phyloP scores from a whole-genome alignment of 1,140 invertebrate species.

The Adelges cooleyi region DNA sequence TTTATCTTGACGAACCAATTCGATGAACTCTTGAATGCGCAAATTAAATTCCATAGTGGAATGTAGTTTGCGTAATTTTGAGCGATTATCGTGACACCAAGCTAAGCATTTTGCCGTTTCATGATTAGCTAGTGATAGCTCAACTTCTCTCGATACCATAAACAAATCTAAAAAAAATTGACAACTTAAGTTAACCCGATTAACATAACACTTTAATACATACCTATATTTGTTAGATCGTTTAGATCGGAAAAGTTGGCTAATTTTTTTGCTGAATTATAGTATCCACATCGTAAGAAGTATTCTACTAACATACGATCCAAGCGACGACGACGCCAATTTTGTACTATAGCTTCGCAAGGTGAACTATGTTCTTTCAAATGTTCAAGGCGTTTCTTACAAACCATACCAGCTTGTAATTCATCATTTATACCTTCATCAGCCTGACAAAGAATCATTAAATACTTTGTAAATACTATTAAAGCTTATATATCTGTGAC shows the following conservation, averaged over 20 bases:
- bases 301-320: constrained; percentile 95
- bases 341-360: constrained; percentile 40
- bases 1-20: constrained; percentile 74
- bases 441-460: constrained; percentile 42
- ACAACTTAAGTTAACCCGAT: too few relatives aligned
- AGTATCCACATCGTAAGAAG: constrained; percentile 89
- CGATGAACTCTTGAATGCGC: constrained; percentile 89
- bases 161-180: constrained; percentile 60
- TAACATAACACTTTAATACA: constrained; percentile 25
- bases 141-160: constrained; percentile 78
- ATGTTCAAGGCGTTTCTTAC: constrained; percentile 84
- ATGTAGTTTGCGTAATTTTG: constrained; percentile 85
- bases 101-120: constrained; percentile 82
- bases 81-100: constrained; percentile 97
- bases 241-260: constrained; percentile 71
- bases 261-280: constrained; percentile 77
- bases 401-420: constrained; percentile 69
- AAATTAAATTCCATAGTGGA: constrained; percentile 85
- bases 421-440: constrained; percentile 87
- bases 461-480: background rate
- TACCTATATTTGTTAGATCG: constrained; percentile 83
- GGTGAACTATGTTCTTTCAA: constrained; percentile 59
- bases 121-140: constrained; percentile 58
- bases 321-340: constrained; percentile 77
- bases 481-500: too few relatives aligned